These are phyloP conservation scores for Pygathrix nemaeus DNA, from an alignment of 2,113 vertebrate species.

Conservation along the genomic window DNA sequence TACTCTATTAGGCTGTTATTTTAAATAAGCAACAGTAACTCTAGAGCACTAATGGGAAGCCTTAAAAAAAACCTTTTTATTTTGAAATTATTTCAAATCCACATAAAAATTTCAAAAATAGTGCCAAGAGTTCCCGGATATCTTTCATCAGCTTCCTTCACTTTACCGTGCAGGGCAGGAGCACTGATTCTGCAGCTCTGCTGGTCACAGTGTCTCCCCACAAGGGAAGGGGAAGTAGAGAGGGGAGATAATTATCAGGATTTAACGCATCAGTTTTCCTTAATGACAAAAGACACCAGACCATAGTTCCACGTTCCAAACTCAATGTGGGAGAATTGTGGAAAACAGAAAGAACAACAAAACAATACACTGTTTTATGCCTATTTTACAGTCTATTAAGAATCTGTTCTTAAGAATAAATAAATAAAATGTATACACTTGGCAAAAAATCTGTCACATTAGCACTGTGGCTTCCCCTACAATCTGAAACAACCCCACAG, in stretches of 20 bases:
- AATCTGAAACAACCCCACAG: not conserved
- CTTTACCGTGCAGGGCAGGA: not conserved
- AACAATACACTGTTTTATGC: not conserved
- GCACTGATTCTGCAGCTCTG: accelerated
- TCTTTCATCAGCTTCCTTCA: not conserved
- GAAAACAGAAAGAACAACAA: not conserved
- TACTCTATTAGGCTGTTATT: not conserved
- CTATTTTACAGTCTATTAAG: not conserved
- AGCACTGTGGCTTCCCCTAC: not conserved
- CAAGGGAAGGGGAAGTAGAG: not conserved
- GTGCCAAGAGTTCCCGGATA: not conserved
- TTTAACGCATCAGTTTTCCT: not conserved
- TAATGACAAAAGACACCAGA: not conserved
- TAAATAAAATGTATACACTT: not conserved
- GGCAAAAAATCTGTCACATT: not conserved
- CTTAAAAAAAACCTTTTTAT: not conserved
- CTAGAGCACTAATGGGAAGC: not conserved
- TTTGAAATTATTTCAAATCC: constrained; percentile 38
- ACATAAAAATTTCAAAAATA: not conserved
- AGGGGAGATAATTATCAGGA: not conserved
- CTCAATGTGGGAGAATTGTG: not conserved
- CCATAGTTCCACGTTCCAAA: not conserved
- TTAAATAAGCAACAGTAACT: not conserved
- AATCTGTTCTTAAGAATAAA: not conserved
- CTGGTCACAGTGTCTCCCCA: not conserved